Conservation (phyloP, 2,888 invertebrate genomes). For the Stenotaenia linearis region DNA sequence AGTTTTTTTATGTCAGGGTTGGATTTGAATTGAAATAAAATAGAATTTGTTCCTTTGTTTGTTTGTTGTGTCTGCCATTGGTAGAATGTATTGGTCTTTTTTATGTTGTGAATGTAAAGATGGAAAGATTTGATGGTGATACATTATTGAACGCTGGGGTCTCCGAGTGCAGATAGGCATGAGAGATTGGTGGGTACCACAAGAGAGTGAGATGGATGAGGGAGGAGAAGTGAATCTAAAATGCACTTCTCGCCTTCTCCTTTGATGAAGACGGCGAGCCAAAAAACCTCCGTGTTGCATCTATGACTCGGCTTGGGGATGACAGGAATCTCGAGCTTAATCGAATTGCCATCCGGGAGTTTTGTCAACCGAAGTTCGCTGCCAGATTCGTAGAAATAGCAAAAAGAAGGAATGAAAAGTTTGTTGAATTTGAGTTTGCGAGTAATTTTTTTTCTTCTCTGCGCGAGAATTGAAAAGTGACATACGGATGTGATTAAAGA, state of each 20-base stretch:
- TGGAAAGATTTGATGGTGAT: conserved; percentile 16
- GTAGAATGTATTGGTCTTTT: neutral
- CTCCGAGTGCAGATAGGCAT: conserved; percentile 23
- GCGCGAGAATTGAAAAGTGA: neutral
- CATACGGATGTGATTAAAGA: neutral
- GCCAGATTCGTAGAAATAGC: neutral
- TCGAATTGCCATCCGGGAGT: conserved; percentile 2
- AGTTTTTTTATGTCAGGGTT: neutral
- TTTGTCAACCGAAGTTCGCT: conserved; percentile 8
- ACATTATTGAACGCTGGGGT: conserved; percentile 14
- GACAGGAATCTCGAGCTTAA: conserved; percentile 24
- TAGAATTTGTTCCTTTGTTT: neutral
- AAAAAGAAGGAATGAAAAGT: neutral
- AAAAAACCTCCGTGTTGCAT: conserved; percentile 19
- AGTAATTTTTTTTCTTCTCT: neutral
- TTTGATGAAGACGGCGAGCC: conserved; percentile 5
- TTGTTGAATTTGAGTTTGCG: conserved; percentile 12
- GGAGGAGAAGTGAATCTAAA: conserved; percentile 5
- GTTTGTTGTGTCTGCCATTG: neutral
- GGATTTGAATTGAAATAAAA: neutral
- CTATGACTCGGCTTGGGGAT: neutral
- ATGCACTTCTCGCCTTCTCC: conserved; percentile 20
- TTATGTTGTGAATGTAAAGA: neutral
- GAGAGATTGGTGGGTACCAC: conserved; percentile 23
- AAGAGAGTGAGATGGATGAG: conserved; percentile 12